phyloP scores from a whole-genome alignment of 23 tunicate species.

The Phallusia fumigata region DNA sequence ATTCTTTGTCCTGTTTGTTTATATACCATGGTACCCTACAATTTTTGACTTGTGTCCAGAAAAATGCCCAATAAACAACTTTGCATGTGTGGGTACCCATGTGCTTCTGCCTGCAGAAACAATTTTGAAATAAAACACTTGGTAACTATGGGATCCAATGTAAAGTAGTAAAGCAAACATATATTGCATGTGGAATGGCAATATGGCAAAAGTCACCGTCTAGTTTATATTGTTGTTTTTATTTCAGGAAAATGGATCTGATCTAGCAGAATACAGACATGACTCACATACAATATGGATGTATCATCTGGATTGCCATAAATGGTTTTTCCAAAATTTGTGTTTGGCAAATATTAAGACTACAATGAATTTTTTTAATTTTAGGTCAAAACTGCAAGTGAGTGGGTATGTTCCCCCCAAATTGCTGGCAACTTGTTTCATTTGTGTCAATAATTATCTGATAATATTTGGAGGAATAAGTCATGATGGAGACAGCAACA shows the following conservation, averaged over 20 bases:
- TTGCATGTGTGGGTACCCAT: no score
- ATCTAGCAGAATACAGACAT: not conserved
- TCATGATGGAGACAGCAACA: not conserved
- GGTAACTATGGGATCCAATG: no score
- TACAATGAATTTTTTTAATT: not conserved
- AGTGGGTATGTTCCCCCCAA: not conserved
- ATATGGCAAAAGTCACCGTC: no score
- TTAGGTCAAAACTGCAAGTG: not conserved
- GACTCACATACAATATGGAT: not conserved
- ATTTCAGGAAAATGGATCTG: not conserved
- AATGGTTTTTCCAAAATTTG: conserved; percentile 3
- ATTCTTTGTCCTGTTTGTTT: no score
- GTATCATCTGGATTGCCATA: conserved; percentile 1
- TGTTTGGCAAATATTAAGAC: not conserved
- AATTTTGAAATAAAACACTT: no score
- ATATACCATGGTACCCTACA: no score
- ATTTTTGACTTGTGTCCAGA: no score
- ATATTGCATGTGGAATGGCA: no score
- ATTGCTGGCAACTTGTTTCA: conserved; percentile 3
- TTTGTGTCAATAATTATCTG: not conserved
- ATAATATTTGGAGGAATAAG: conserved; percentile 5
- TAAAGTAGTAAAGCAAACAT: no score
- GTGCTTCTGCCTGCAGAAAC: no score
- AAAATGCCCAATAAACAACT: no score
- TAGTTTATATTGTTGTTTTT: no score